Evolutionary conservation across 2,797 vertebrate species (phyloP).

Genomic region (Lophius americanus): DNA sequence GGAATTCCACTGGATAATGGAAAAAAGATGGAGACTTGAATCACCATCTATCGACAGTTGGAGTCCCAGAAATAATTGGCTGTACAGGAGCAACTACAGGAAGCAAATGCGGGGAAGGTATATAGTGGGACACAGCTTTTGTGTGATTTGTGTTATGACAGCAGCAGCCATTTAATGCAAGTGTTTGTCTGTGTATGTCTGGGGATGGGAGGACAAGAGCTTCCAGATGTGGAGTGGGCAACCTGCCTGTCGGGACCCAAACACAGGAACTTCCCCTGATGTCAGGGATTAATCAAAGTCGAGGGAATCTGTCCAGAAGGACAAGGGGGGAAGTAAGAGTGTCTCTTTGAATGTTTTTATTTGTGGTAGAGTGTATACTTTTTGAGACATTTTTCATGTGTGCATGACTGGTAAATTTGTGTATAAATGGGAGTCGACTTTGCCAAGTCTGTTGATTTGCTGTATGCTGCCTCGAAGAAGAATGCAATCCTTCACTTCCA

Average conservation of each 20-base stretch:
- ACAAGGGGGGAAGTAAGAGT: slow-evolving; percentile 47
- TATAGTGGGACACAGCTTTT: slow-evolving; percentile 25
- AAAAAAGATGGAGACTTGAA: slow-evolving; percentile 14
- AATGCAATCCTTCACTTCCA: slow-evolving; percentile 59
- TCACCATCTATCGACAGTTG: slow-evolving; percentile 28
- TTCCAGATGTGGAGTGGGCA: slow-evolving; percentile 86
- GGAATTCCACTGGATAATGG: slow-evolving; percentile 5
- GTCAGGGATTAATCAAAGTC: slow-evolving; percentile 81
- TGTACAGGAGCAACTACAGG: slow-evolving; percentile 50
- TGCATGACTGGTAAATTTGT: slow-evolving; percentile 42
- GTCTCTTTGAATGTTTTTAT: slow-evolving; percentile 40
- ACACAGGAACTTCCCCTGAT: slow-evolving; percentile 81
- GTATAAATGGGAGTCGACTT: slow-evolving; percentile 39
- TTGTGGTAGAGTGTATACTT: slow-evolving; percentile 48
- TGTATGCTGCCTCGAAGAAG: slow-evolving; percentile 42
- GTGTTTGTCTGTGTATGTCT: slow-evolving; percentile 40
- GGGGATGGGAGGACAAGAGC: slow-evolving; percentile 64
- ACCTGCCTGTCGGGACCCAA: slow-evolving; percentile 75
- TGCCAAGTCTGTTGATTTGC: slow-evolving; percentile 70
- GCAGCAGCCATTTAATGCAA: slow-evolving; percentile 37
- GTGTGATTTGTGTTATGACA: slow-evolving; percentile 41
- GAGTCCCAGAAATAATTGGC: slow-evolving; percentile 40
- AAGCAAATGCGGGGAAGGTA: slow-evolving; percentile 49
- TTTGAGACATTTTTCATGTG: slow-evolving; percentile 48
- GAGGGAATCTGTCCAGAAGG: slow-evolving; percentile 68